phyloP scores from a whole-genome alignment of 2,113 vertebrate species.

The Sinocyclocheilus grahami region DNA sequence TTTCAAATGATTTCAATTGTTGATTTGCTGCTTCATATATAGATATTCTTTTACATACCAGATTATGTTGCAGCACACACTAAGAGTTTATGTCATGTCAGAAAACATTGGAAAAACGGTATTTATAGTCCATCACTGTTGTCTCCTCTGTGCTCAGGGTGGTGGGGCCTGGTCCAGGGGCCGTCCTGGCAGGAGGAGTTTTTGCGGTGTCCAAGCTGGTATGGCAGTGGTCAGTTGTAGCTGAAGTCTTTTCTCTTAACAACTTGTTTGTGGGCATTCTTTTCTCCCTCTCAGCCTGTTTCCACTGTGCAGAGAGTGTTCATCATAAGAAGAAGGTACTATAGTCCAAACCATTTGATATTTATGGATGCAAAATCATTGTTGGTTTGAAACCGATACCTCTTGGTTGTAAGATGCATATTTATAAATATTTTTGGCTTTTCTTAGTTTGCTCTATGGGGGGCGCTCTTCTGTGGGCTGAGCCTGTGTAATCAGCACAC shows the following conservation, averaged over 20 bases:
- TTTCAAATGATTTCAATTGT: background rate
- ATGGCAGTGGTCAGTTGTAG: constrained; percentile 95
- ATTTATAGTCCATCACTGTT: background rate
- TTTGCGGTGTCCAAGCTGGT: constrained; percentile 92
- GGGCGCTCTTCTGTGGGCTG: constrained; percentile 91
- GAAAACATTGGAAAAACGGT: background rate
- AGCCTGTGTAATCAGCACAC: constrained; percentile 98
- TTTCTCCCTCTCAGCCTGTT: constrained; percentile 82
- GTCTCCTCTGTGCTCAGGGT: constrained; percentile 76
- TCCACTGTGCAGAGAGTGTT: constrained; percentile 81
- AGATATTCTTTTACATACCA: background rate
- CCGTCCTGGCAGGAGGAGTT: constrained; percentile 89
- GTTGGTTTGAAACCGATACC: background rate
- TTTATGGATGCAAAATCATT: background rate
- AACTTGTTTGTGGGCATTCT: constrained; percentile 94
- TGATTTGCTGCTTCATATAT: background rate
- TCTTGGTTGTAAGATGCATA: background rate
- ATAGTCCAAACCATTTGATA: constrained; percentile 13
- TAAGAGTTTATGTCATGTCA: background rate
- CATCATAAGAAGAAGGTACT: constrained; percentile 89
- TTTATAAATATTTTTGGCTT: background rate
- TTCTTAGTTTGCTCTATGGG: constrained; percentile 82
- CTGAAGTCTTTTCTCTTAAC: constrained; percentile 98
- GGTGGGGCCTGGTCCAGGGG: constrained; percentile 86
- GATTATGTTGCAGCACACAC: background rate